A percentile compares a stretch with the other conserved stretches of the same genome.
phyloP scores from a whole-genome alignment of 2,113 vertebrate genomes.

The Dascyllus trimaculatus region DNA sequence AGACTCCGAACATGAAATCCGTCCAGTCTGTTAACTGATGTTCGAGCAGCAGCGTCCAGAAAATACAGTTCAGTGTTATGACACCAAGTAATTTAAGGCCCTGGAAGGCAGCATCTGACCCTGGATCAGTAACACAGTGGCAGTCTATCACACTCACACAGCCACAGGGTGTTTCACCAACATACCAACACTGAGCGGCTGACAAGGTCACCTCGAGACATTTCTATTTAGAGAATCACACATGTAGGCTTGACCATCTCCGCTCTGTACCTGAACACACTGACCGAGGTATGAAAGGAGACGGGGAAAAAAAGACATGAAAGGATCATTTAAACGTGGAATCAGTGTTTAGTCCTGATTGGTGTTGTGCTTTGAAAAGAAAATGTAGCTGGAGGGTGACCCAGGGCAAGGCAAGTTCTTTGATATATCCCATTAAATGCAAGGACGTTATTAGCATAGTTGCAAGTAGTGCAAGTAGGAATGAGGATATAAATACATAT shows the following conservation, averaged over 20 bases:
- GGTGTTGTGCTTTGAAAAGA: background rate
- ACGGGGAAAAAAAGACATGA: background rate
- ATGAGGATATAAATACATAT: background rate
- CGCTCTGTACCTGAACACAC: constrained; percentile 4
- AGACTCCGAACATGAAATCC: background rate
- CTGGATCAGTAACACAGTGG: constrained; percentile 38
- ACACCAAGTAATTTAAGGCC: constrained; percentile 30
- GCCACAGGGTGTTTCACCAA: constrained; percentile 37
- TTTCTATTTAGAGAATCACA: constrained; percentile 20
- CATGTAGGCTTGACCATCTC: constrained; percentile 26
- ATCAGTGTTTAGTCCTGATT: constrained; percentile 15
- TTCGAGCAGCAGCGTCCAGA: no score
- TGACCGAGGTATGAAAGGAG: background rate
- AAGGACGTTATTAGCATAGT: background rate
- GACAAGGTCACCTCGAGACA: constrained; percentile 50
- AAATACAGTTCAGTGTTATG: background rate
- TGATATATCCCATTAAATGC: background rate
- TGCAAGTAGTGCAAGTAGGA: background rate
- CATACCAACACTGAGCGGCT: background rate
- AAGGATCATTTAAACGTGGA: background rate
- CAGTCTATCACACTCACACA: constrained; percentile 29
- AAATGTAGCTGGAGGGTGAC: background rate
- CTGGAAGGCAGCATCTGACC: constrained; percentile 38
- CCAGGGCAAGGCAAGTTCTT: background rate
- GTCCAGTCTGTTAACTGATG: constrained; percentile 1